These are phyloP conservation scores for Gila orcuttii DNA, from an alignment of 2,113 vertebrate genomes.

Conservation along the genomic window DNA sequence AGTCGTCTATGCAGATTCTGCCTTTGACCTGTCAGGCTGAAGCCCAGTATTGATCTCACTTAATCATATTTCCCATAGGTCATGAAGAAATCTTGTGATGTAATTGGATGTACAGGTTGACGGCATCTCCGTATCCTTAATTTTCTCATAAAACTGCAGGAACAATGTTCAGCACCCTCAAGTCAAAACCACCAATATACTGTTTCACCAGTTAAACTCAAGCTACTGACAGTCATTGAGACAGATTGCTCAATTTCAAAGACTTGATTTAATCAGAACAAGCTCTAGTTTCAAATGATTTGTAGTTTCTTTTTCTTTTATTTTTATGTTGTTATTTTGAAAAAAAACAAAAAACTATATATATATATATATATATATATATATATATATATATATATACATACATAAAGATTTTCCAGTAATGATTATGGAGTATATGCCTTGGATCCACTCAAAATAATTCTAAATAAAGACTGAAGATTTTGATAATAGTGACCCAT, in stretches of 20 bases:
- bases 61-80: constrained; percentile 31
- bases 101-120: constrained; percentile 34
- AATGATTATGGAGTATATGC: constrained; percentile 58
- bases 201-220: constrained; percentile 24
- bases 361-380: constrained; percentile 29
- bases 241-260: constrained; percentile 35
- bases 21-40: constrained; percentile 5
- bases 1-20: constrained; percentile 40
- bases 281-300: constrained; percentile 16
- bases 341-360: too few species aligned
- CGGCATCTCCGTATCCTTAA: constrained; percentile 17
- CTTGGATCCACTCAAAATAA: constrained; percentile 56
- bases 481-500: constrained; percentile 54
- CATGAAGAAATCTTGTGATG: constrained; percentile 22
- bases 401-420: constrained; percentile 43
- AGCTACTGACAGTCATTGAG: constrained; percentile 4
- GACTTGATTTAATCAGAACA: constrained; percentile 26
- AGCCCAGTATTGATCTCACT: constrained; percentile 20
- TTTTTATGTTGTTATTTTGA: not conserved
- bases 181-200: constrained; percentile 36
- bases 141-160: constrained; percentile 9
- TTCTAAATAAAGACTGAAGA: constrained; percentile 59
- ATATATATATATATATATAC: constrained; percentile 13
- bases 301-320: constrained; percentile 17
- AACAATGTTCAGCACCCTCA: constrained; percentile 18